Conservation (phyloP, 2,113 vertebrate genomes). For the Naja naja region DNA sequence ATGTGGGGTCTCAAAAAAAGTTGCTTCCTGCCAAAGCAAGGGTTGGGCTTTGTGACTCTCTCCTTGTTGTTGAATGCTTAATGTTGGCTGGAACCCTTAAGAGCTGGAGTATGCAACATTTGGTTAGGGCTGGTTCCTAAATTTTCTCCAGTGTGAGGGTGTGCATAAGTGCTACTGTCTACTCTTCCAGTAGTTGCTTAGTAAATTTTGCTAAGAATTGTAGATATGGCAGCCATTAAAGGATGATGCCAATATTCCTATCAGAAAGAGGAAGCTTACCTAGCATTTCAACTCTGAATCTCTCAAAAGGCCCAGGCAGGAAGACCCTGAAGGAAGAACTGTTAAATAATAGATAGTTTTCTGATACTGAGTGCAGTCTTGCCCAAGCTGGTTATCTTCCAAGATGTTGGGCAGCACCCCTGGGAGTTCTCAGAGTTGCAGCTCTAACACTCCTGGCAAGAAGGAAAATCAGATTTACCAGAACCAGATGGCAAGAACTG, state of each 20-base stretch:
- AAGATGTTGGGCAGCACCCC: background rate
- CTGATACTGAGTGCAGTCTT: background rate
- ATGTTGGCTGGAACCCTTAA: background rate
- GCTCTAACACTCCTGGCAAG: background rate
- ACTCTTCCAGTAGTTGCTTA: background rate
- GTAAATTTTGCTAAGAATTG: background rate
- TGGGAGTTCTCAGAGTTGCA: background rate
- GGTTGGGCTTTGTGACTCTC: background rate
- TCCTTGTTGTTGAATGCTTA: background rate
- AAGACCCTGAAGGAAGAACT: background rate
- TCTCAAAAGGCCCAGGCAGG: background rate
- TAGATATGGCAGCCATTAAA: background rate
- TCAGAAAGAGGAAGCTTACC: background rate
- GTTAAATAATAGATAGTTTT: background rate
- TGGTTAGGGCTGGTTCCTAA: background rate
- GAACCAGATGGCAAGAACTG: background rate
- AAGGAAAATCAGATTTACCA: background rate
- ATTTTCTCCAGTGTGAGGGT: background rate
- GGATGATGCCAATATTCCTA: background rate
- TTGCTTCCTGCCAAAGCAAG: background rate
- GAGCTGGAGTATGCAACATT: background rate
- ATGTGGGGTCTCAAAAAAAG: background rate
- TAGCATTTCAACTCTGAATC: background rate
- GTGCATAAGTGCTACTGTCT: accelerated
- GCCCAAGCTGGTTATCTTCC: background rate